Evolutionary conservation across 2,113 vertebrate species (phyloP), one percentile per base, ranked within the genome.

Genomic region (Prietella phreatophila): DNA sequence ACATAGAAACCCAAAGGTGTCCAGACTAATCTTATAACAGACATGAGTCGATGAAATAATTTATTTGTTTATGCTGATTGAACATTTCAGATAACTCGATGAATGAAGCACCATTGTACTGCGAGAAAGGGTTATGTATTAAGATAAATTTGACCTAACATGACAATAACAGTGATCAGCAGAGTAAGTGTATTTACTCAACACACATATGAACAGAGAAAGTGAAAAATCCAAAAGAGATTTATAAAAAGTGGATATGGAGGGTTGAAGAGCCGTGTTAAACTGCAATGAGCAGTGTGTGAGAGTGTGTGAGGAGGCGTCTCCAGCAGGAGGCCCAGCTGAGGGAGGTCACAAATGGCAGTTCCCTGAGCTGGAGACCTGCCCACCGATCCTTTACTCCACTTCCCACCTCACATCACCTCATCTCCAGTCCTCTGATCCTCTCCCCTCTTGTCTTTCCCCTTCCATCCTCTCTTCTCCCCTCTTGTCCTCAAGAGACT

Each of bases 321-420:
- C 14, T 89, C 36, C 82, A 86, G 87, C 63, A 27, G 90, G 42
- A n/a, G 92, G 69, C 61, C 82, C 89, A 92, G 92, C 93, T 89
- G 85, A 92, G 92, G 89, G 91, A 91, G 94, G 94, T 93, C 93
- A 93, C 86, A 53, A 39, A 65, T 82, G 53, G 86, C 91, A 86
- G 89, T 87, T 89, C 65, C 19, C 89, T 42, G 89, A 88, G 86
- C 85, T 75, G 78, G 1, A 89, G 81, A 86, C 89, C 92, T 91
- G 30, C 82, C 50, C 42, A 75, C 71, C 11, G 10, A 25, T 88
- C 33, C 33, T n/a, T 33, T 53, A 30, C 71, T 67, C 5, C 60
- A 56, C 60, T 39, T 75, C 82, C 30, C 79, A 55, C 61, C 50
- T 87, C 55, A 55, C 10, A 71, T 84, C 83, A 60, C 71, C 85